Base-by-base conservation (phyloP, 2,888 invertebrate genomes). In the Microctonus aethiopoides region DNA sequence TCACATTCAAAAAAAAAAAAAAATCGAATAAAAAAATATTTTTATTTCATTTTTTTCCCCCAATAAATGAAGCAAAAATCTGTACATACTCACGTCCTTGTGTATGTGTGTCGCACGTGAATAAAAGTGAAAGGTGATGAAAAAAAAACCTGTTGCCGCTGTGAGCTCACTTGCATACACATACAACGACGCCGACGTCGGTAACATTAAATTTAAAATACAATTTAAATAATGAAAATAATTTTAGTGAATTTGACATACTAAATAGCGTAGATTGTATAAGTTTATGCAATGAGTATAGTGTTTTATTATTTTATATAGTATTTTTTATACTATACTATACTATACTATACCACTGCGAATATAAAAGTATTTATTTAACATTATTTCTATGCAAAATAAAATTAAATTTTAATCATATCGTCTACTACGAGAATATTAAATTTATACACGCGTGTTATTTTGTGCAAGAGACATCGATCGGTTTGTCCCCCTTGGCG, bases 71-170 rank as follows among this genome's bases (percentile, higher is more conserved):
- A 46, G 16, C 13, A 9, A 36, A 9, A 36, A 9, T 24, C 24
- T 24, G 24, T 22, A 36, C 10, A 9, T 9, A 36, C 36, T 3
- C 7, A 6, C 7, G 16, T 46, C 46, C 16, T 46, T 46, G 46
- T 16, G 16, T 46, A 9, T 46, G 46, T 46, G 16, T n/a, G 4
- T 32, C 9, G 57, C 56, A 13, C 39, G 24, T 65, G 64, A 29
- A 56, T 68, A 72, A 71, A 75, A 75, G 75, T 75, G 72, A 75
- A 75, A 75, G 74, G 72, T 72, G 72, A 65, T 63, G 72, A 73
- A 67, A 64, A 54, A 54, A 54, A 54, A 67, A 67, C 66, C 73
- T 70, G 70, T 72, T 74, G 71, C 63, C 32, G n/a, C 32, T 22
- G 46, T 51, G 36, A 34, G 6, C 16, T 46, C 39, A 34, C 46